A percentile compares a stretch with the other conserved stretches of the same genome.
These are phyloP conservation scores for Erynnis tages DNA, from an alignment of 2,888 invertebrate species.

Conservation along the genomic window DNA sequence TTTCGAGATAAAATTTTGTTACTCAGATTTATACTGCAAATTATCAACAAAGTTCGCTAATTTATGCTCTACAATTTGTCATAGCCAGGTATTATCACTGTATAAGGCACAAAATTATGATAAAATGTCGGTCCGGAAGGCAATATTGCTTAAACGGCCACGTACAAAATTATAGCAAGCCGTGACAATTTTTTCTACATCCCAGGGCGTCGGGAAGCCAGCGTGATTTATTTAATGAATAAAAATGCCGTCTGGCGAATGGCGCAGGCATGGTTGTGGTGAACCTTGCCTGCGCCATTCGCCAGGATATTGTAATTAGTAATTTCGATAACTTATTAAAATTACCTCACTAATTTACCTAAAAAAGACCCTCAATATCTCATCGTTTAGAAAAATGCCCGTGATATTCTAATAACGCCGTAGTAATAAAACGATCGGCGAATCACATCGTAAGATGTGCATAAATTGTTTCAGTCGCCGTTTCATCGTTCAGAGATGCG, in stretches of 20 bases:
- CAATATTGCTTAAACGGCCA: conserved; percentile 68
- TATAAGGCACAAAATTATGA: conserved; percentile 71
- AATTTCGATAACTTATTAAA: conserved; percentile 55
- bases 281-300: conserved; percentile 47
- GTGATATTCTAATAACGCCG: neutral
- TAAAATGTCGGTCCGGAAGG: conserved; percentile 69
- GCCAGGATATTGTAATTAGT: conserved; percentile 72
- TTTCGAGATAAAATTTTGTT: no score
- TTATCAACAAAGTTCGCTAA: conserved; percentile 21
- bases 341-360: conserved; percentile 49
- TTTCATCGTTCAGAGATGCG: conserved; percentile 8
- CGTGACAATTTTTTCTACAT: conserved; percentile 77
- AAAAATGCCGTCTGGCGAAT: conserved; percentile 77
- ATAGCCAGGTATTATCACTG: conserved; percentile 42
- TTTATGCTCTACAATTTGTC: conserved; percentile 36
- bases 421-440: conserved; percentile 4
- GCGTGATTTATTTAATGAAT: conserved; percentile 79
- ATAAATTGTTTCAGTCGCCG: conserved; percentile 19
- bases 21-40: neutral
- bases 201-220: conserved; percentile 57
- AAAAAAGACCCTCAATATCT: conserved; percentile 33
- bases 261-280: no score
- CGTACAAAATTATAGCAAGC: conserved; percentile 78
- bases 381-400: conserved; percentile 9
- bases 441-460: conserved; percentile 5